Conservation (phyloP, 2,797 vertebrate genomes). For the Sebastes matsubarae region DNA sequence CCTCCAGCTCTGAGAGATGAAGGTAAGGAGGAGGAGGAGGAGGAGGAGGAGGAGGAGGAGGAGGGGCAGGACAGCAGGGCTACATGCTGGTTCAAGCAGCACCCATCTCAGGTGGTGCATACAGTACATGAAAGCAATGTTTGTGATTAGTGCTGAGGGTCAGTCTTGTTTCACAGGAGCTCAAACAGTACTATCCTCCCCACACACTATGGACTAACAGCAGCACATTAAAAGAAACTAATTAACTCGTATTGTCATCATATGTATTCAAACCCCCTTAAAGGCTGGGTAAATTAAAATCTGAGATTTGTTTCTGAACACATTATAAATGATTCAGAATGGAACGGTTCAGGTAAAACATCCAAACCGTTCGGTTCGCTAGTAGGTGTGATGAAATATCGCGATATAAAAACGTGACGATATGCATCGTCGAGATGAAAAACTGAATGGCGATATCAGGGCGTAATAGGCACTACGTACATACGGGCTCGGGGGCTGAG, state of each 20-base stretch:
- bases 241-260: neutral
- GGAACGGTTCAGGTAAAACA: too few species aligned
- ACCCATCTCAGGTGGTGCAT: conserved; percentile 14
- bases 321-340: too few species aligned
- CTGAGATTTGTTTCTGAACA: too few species aligned
- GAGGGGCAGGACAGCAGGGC: neutral
- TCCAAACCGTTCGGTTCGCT: too few species aligned
- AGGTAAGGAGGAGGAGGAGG: neutral
- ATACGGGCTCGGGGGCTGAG: too few species aligned
- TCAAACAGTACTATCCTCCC: neutral
- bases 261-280: neutral
- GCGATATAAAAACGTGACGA: too few species aligned
- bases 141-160: neutral
- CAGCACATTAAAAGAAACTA: neutral
- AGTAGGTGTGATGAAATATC: too few species aligned
- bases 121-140: neutral
- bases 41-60: neutral
- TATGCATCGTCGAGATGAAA: too few species aligned
- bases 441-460: too few species aligned
- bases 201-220: neutral
- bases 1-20: conserved; percentile 38
- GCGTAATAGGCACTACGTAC: too few species aligned
- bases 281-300: too few species aligned
- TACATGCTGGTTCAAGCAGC: conserved; percentile 46
- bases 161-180: neutral